Evolutionary conservation across 2,797 vertebrate genomes (phyloP), one percentile per base, ranked within the genome.

Genomic region (Sphenopsis melanotis): DNA sequence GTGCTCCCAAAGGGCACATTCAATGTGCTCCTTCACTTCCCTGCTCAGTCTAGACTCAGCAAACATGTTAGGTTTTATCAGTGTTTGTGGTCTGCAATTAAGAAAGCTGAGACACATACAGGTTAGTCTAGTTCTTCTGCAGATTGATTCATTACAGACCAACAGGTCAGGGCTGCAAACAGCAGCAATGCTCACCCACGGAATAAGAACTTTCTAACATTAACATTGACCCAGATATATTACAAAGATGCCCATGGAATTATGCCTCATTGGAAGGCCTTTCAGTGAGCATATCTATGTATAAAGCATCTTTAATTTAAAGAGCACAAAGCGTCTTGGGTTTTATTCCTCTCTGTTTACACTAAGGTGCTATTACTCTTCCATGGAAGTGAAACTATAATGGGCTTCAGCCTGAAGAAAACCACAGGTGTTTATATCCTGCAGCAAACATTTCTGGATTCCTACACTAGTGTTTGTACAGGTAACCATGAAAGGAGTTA

Each of bases 141-240:
- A 61, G 49, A 37, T 37, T 76, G 83, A 92, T 94, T 95, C 83
- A 83, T 49, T 65, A 56, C 0, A 2, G 46, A 66, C 49, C 6
- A 0, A 1, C 29, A 71, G 80, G 78, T 63, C 44, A 80, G 87
- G 37, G 72, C 36, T 83, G 63, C 79, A 80, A 41, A 13, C 17
- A 71, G 69, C 75, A 87, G 88, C 71, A 94, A 15, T 64, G 52
- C 87, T 79, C 81, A 77, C 80, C 82, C 75, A 32, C 76, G 89
- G 85, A 87, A 39, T 37, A 88, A 88, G 70, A 70, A 42, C 70
- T 94, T 91, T 84, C 89, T 93, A 93, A 92, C 83, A 92, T 92
- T 91, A 95, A 81, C 94, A 63, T 46, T 74, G 71, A 78, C 76
- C 74, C 55, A 84, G 74, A 49, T 12, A 13, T 94, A 70, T 76